Evolutionary conservation across 2,113 vertebrate species (phyloP), one percentile per base, ranked within the genome.

Genomic region (Chelonoidis abingdonii): DNA sequence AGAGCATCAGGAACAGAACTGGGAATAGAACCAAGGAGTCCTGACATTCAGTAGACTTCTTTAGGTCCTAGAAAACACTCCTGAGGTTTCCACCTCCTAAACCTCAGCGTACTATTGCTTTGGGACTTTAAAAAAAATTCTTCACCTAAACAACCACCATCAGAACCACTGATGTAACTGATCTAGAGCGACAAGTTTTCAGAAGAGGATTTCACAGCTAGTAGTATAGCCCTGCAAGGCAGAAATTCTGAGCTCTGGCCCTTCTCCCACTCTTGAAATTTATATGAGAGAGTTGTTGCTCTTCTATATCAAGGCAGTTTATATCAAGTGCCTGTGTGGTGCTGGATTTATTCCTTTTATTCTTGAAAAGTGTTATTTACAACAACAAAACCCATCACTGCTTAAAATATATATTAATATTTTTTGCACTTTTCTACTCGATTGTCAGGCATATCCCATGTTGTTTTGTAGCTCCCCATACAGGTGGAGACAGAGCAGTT

Each of bases 401-500:
- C 80, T 87, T 38, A 84, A 50, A 59, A 94, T 72, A 87, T 89
- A 86, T 41, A 84, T 44, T 84, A 92, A 92, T 84, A 92, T 5
- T 10, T 95, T 95, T 81, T 94, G 56, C 92, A 96, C 21, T 94
- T 96, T 97, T 89, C 92, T 89, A 89, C 90, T 96, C 84, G 83
- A 93, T 97, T 97, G 93, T 96, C 93, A 98, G 89, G 87, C 85
- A n/a, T 91, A 92, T 97, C 84, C 97, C 93, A 93, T 83, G 93
- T 91, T 97, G 88, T 95, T 97, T 97, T 97, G 89, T 56, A 96
- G 92, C 92, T 94, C 94, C 88, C 88, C 69, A 95, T 96, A 96
- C 95, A 98, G 96, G 97, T 95, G 97, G 89, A 95, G 94, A 96
- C 56, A 93, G 78, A 97, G 92, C 93, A 92, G 95, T 95, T 97